Conservation (phyloP, 2,113 vertebrate genomes). For the Microtus ochrogaster region DNA sequence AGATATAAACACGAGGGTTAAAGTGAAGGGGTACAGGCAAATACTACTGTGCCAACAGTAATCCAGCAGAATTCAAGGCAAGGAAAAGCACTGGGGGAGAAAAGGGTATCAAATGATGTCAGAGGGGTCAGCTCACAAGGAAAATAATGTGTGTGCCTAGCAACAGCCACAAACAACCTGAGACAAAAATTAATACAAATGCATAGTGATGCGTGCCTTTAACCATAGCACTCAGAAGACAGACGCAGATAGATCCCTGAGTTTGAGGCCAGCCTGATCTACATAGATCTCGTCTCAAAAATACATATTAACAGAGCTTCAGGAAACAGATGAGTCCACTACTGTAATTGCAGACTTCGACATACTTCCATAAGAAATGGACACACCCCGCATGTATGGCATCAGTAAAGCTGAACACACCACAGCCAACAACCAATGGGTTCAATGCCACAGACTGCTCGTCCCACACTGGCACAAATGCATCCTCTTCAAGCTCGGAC, state of each 20-base stretch:
- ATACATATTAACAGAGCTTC: too few species aligned
- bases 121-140: neutral
- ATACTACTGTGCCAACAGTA: too few species aligned
- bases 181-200: neutral
- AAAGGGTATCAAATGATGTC: neutral
- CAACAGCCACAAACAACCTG: neutral
- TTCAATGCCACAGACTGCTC: neutral
- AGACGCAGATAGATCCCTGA: neutral
- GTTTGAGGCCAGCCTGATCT: neutral
- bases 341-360: too few species aligned
- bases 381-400: neutral
- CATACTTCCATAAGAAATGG: neutral
- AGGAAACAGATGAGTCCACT: neutral
- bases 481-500: neutral
- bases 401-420: neutral
- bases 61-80: neutral
- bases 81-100: neutral
- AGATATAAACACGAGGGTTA: neutral
- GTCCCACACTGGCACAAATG: neutral
- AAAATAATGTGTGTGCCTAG: neutral
- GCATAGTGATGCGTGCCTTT: neutral
- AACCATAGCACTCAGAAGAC: neutral
- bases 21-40: neutral
- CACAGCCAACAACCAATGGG: neutral
- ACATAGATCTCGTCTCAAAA: neutral